Conservation (phyloP, 2,113 vertebrate species). For the Gracilinanus agilis region DNA sequence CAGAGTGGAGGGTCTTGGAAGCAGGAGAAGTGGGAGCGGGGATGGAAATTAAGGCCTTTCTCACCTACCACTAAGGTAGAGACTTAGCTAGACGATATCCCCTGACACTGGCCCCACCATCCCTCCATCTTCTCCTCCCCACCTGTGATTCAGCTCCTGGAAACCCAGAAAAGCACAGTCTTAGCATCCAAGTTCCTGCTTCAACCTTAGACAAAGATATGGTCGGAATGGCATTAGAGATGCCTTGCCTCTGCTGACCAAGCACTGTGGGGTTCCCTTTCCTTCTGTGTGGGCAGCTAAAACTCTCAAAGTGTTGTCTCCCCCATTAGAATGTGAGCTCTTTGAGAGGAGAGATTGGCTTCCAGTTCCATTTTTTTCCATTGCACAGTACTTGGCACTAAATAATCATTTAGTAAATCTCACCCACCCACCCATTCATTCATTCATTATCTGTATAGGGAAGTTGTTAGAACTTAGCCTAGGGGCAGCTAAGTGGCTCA, state of each 20-base stretch:
- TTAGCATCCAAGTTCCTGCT: not conserved
- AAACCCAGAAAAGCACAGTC: not conserved
- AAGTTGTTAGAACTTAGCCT: not conserved
- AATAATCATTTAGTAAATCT: not conserved
- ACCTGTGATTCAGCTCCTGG: not conserved
- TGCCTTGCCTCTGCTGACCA: not conserved
- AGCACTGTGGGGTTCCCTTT: not conserved
- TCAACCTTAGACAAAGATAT: not conserved
- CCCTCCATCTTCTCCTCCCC: not conserved
- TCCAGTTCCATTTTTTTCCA: not conserved
- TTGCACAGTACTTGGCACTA: not conserved
- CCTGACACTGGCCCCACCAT: not conserved
- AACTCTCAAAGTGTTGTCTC: not conserved
- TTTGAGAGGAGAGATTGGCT: not conserved
- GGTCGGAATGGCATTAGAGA: not conserved
- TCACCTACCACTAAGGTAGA: not conserved
- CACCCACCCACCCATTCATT: not conserved
- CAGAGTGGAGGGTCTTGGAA: not conserved
- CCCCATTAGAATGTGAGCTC: not conserved
- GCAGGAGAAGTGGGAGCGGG: not conserved
- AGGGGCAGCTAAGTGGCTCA: no score
- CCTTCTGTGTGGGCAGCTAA: not conserved
- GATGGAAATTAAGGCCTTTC: not conserved
- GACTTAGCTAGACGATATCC: not conserved
- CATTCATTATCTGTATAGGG: not conserved